Conservation (phyloP, 2,113 vertebrate species). For the Turdus rufiventris region DNA sequence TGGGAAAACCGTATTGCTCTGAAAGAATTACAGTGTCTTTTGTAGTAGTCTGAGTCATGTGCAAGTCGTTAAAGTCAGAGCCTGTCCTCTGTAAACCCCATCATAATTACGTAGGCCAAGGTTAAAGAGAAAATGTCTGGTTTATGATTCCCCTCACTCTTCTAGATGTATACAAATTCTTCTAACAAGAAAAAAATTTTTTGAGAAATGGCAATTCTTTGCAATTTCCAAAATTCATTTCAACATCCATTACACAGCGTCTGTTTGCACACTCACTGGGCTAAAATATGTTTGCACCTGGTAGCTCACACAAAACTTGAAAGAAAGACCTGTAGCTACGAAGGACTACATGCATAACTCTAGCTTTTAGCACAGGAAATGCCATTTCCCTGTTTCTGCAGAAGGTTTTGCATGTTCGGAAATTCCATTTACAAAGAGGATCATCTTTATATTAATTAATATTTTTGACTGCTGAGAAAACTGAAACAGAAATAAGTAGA, state of each 20-base stretch:
- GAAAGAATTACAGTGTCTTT: background rate
- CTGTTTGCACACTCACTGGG: background rate
- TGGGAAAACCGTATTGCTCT: background rate
- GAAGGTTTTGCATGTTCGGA: background rate
- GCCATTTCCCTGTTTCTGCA: background rate
- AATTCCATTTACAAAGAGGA: background rate
- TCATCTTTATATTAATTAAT: background rate
- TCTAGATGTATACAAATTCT: background rate
- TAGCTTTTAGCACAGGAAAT: background rate
- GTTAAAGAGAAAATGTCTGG: background rate
- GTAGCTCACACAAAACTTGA: background rate
- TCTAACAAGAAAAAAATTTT: background rate
- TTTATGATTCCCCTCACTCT: background rate
- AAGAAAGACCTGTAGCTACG: background rate
- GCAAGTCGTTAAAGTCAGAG: background rate
- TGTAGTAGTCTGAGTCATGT: background rate
- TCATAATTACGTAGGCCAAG: background rate
- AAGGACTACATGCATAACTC: background rate
- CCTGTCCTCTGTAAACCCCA: background rate
- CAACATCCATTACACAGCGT: background rate
- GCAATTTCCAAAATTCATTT: background rate
- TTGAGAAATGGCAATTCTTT: background rate
- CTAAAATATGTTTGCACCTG: background rate
- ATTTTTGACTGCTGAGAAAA: background rate
- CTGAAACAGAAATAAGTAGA: background rate